phyloP scores from a whole-genome alignment of 23 tunicate species.

The Ascidia mentula region DNA sequence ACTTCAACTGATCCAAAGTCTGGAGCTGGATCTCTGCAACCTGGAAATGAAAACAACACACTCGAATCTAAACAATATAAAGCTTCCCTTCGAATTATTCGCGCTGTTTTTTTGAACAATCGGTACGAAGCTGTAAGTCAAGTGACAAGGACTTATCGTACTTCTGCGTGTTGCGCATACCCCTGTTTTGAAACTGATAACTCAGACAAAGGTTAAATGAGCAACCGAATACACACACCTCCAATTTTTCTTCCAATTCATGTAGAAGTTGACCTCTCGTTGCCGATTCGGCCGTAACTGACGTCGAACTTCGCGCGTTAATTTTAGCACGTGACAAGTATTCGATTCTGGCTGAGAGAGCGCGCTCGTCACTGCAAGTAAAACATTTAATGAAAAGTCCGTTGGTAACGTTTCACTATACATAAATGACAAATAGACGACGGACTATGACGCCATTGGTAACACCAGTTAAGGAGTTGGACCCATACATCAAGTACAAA shows the following conservation, averaged over 20 bases:
- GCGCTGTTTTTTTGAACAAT: neutral
- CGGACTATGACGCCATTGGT: too few relatives aligned
- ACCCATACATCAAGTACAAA: too few relatives aligned
- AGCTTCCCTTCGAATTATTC: neutral
- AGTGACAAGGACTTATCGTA: neutral
- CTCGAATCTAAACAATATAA: neutral
- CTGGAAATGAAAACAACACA: conserved; percentile 7
- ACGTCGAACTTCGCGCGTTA: conserved; percentile 69
- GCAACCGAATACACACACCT: conserved; percentile 25
- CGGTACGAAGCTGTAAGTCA: too few relatives aligned
- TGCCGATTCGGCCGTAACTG: conserved; percentile 35
- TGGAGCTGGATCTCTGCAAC: conserved; percentile 85
- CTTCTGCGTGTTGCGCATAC: neutral
- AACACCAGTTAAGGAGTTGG: too few relatives aligned
- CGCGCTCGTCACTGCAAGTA: conserved; percentile 54
- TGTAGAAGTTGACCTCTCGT: conserved; percentile 75
- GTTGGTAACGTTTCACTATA: too few relatives aligned
- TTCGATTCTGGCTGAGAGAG: conserved; percentile 63
- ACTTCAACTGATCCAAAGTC: conserved; percentile 43
- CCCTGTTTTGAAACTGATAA: neutral
- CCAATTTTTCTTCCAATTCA: conserved; percentile 84
- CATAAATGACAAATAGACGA: too few relatives aligned
- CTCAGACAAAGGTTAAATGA: neutral
- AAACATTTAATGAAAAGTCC: neutral
- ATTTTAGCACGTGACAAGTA: conserved; percentile 91